Conservation (phyloP, 2,797 vertebrate genomes). For the Parauchenoglanis punctatus region DNA sequence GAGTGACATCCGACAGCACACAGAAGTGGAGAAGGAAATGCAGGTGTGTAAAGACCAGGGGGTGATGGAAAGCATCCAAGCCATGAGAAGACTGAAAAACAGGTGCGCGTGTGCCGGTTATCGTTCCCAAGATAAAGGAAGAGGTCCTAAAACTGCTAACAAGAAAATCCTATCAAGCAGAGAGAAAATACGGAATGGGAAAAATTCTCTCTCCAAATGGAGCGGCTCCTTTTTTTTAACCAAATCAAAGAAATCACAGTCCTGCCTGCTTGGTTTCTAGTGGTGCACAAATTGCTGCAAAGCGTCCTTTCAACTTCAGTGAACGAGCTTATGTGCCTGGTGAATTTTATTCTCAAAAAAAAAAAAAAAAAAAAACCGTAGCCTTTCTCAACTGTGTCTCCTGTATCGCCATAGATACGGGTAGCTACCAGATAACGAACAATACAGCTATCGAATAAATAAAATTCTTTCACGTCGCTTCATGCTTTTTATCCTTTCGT, state of each 20-base stretch:
- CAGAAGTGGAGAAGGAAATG: conserved; percentile 17
- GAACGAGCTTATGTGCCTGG: neutral
- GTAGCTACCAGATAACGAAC: neutral
- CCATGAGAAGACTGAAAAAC: neutral
- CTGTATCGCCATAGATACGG: neutral
- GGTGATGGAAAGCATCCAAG: neutral
- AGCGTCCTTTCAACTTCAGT: neutral
- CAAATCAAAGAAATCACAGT: neutral
- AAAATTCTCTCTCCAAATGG: too few species aligned
- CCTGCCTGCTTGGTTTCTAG: neutral
- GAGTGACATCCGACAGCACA: neutral
- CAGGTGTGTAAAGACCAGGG: conserved; percentile 8
- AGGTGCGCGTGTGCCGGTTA: neutral
- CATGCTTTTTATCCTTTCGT: neutral
- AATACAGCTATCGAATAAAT: neutral
- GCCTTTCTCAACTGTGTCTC: neutral
- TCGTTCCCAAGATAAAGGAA: neutral
- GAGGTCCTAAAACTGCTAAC: neutral
- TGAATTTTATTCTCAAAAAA: neutral
- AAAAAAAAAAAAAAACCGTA: neutral
- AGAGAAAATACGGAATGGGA: neutral
- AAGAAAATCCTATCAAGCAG: neutral
- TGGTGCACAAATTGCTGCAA: neutral
- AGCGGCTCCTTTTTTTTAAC: neutral
- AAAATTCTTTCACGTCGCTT: neutral